Conservation (phyloP, 2,113 vertebrate genomes). For the Hyla sarda region DNA sequence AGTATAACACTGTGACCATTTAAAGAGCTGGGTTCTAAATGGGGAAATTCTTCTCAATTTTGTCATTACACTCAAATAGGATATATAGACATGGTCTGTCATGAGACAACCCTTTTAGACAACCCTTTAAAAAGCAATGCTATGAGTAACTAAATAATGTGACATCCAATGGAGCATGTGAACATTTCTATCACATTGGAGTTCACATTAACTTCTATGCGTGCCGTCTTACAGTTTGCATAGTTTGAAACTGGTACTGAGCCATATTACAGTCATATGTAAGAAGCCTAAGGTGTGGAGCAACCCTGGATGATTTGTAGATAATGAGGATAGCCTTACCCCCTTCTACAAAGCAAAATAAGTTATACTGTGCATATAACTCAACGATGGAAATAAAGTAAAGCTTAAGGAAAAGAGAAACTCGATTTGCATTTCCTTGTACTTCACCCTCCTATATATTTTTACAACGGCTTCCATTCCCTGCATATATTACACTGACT, state of each 20-base stretch:
- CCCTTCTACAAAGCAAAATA: not conserved
- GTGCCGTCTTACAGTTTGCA: not conserved
- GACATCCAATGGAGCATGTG: not conserved
- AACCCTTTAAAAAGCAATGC: not conserved
- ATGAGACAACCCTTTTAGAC: too few species aligned
- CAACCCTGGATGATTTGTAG: not conserved
- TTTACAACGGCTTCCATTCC: conserved; percentile 1
- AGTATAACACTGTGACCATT: too few species aligned
- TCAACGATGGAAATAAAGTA: not conserved
- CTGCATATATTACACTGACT: not conserved
- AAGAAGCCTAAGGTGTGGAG: not conserved
- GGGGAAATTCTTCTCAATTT: too few species aligned
- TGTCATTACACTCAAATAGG: too few species aligned
- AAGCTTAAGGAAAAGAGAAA: not conserved
- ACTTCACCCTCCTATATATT: not conserved
- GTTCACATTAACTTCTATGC: not conserved
- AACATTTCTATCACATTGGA: not conserved
- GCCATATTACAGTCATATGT: not conserved
- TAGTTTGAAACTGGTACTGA: not conserved
- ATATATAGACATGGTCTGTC: too few species aligned
- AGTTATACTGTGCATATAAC: not conserved
- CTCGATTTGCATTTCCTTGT: not conserved
- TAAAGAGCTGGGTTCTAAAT: too few species aligned
- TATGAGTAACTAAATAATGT: not conserved
- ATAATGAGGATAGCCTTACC: not conserved